Evolutionary conservation across 2,888 invertebrate genomes (phyloP).

Genomic region (Drosophila nr. medialis): DNA sequence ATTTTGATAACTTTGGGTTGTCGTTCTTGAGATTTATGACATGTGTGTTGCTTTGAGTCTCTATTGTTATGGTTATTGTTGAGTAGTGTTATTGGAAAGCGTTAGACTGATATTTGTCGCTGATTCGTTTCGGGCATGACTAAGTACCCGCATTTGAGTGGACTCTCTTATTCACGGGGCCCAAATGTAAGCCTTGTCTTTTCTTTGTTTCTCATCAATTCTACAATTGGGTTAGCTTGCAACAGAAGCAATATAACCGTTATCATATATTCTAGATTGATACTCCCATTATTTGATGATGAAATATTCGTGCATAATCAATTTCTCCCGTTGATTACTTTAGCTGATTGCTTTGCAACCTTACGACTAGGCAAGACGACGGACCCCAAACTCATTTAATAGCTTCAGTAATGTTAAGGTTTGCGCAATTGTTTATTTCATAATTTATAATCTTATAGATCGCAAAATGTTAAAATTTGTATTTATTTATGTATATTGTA

Average conservation of each 20-base stretch:
- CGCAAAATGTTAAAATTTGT: conserved; percentile 64
- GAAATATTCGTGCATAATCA: neutral
- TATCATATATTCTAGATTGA: neutral
- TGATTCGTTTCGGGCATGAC: conserved; percentile 53
- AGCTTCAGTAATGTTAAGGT: neutral
- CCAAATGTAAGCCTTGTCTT: neutral
- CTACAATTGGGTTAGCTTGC: conserved; percentile 14
- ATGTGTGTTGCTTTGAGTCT: conserved; percentile 35
- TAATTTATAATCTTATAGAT: conserved; percentile 50
- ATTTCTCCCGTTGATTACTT: conserved; percentile 4
- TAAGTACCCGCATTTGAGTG: conserved; percentile 67
- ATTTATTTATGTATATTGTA: conserved; percentile 18
- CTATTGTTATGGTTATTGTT: conserved; percentile 41
- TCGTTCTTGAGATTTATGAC: conserved; percentile 68
- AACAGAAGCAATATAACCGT: conserved; percentile 7
- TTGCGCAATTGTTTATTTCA: conserved; percentile 27
- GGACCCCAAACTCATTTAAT: neutral
- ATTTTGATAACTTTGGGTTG: conserved; percentile 61
- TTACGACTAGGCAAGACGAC: neutral
- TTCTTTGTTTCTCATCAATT: neutral
- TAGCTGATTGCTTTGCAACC: neutral
- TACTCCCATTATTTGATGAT: neutral
- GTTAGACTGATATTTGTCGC: conserved; percentile 58
- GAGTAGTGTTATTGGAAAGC: conserved; percentile 12
- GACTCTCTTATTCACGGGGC: conserved; percentile 7